A percentile compares a stretch with the other conserved stretches of the same genome.
These are phyloP conservation scores for Zaprionus lachaisei DNA, from an alignment of 1,140 invertebrate species.

Conservation along the genomic window DNA sequence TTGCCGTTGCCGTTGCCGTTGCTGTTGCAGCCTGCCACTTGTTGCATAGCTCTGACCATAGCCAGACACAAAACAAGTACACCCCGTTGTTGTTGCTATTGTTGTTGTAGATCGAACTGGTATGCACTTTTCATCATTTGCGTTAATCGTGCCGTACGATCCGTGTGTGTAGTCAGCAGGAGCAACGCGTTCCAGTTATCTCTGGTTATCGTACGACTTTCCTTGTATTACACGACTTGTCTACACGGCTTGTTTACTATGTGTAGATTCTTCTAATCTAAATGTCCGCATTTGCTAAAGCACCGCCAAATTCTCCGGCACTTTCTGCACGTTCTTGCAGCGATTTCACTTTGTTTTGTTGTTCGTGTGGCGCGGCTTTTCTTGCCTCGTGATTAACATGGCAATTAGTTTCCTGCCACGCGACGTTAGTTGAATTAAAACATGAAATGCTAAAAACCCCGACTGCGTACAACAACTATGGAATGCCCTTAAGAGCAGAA, in stretches of 20 bases:
- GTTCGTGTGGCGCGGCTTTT: constrained; percentile 53
- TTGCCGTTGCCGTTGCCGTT: no score
- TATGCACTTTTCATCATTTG: constrained; percentile 64
- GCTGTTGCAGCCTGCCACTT: constrained; percentile 52
- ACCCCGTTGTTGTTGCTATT: constrained; percentile 4
- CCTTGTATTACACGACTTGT: not conserved
- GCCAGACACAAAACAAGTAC: constrained; percentile 60
- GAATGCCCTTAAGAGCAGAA: constrained; percentile 23
- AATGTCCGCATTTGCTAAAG: constrained; percentile 16
- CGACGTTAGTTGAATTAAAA: constrained; percentile 47
- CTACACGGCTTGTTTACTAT: not conserved
- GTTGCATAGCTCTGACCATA: constrained; percentile 75
- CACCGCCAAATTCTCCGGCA: constrained; percentile 15
- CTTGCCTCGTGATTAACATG: constrained; percentile 60
- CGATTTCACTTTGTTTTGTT: constrained; percentile 46
- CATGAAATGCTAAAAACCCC: constrained; percentile 40
- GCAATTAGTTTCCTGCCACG: constrained; percentile 75
- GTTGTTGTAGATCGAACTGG: constrained; percentile 14
- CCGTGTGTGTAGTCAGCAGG: not conserved
- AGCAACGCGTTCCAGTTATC: not conserved
- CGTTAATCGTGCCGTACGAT: constrained; percentile 44
- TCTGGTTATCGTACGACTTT: not conserved
- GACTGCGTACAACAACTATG: constrained; percentile 10
- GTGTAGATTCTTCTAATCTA: constrained; percentile 20
- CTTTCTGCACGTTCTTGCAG: constrained; percentile 56